phyloP scores from a whole-genome alignment of 2,888 invertebrate genomes.

The Agonopterix heracliana region DNA sequence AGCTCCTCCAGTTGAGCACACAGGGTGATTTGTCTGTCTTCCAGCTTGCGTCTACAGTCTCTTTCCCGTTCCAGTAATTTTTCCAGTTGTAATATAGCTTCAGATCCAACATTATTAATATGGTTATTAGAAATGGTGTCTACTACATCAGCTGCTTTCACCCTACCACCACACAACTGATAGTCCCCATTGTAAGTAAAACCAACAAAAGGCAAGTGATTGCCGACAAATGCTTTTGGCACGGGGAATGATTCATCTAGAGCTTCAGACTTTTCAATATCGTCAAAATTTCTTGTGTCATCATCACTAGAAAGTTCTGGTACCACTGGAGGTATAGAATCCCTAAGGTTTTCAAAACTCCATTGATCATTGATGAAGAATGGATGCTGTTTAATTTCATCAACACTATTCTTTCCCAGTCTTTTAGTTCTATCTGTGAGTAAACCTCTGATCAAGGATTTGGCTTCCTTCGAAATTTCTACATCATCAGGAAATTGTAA shows the following conservation, averaged over 20 bases:
- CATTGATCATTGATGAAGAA: constrained; percentile 98
- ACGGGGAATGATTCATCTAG: constrained; percentile 96
- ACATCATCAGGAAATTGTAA: constrained; percentile 96
- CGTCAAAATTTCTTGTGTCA: constrained; percentile 99
- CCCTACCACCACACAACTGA: constrained; percentile 78
- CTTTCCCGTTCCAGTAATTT: constrained; percentile 85
- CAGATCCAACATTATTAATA: constrained; percentile 77
- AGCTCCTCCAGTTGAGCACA: constrained; percentile 86
- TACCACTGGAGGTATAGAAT: constrained; percentile 97
- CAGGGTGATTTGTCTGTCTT: constrained; percentile 83
- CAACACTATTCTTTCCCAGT: constrained; percentile 93
- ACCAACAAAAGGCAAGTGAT: constrained; percentile 98
- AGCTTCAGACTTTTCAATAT: constrained; percentile 95
- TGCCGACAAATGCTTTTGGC: constrained; percentile 98
- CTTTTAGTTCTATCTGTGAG: constrained; percentile 93
- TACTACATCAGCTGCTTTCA: constrained; percentile 75
- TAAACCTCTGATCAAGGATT: constrained; percentile 93
- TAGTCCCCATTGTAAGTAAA: constrained; percentile 98
- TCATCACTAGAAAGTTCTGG: constrained; percentile 97
- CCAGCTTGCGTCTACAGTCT: constrained; percentile 82
- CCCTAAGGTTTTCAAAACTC: constrained; percentile 96
- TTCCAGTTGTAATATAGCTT: constrained; percentile 82
- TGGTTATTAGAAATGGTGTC: constrained; percentile 79
- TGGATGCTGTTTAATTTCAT: constrained; percentile 94
- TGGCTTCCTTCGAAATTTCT: constrained; percentile 91